Evolutionary conservation across 2,797 vertebrate genomes (phyloP).

Genomic region (Hafferia zeledoni): DNA sequence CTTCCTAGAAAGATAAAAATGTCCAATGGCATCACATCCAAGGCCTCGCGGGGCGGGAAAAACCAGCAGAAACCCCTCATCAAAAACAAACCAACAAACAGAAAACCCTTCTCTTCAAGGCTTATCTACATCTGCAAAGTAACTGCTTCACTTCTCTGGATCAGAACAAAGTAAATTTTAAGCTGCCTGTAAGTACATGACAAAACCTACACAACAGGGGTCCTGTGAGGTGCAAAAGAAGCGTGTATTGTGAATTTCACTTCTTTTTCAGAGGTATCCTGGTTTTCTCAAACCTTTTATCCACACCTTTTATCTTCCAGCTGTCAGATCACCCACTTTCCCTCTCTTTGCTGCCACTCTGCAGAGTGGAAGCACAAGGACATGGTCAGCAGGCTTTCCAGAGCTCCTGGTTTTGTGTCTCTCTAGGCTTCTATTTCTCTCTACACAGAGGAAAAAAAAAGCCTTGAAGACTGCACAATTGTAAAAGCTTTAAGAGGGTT

Average conservation of each 20-base stretch:
- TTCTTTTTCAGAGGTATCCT: not conserved
- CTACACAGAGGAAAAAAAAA: not conserved
- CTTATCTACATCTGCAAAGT: not conserved
- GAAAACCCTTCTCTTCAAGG: not conserved
- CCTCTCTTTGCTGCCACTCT: not conserved
- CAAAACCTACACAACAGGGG: not conserved
- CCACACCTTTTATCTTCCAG: not conserved
- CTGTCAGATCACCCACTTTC: not conserved
- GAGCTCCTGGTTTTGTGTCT: not conserved
- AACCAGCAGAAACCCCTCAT: accelerated
- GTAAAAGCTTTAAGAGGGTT: not conserved
- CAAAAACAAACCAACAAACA: not conserved
- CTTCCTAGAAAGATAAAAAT: not conserved
- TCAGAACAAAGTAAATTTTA: not conserved
- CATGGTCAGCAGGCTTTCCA: not conserved
- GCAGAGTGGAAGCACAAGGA: not conserved
- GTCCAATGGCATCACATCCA: not conserved
- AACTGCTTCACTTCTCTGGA: not conserved
- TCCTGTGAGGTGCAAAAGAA: not conserved
- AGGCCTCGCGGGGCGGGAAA: accelerated
- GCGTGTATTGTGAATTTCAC: not conserved
- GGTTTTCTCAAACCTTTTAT: not conserved
- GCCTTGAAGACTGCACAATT: not conserved
- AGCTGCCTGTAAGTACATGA: not conserved
- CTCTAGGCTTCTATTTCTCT: not conserved